A percentile compares a stretch with the other conserved stretches of the same genome.
These are phyloP conservation scores for Typhlomys cinereus DNA, from an alignment of 2,113 vertebrate genomes.

Conservation along the genomic window DNA sequence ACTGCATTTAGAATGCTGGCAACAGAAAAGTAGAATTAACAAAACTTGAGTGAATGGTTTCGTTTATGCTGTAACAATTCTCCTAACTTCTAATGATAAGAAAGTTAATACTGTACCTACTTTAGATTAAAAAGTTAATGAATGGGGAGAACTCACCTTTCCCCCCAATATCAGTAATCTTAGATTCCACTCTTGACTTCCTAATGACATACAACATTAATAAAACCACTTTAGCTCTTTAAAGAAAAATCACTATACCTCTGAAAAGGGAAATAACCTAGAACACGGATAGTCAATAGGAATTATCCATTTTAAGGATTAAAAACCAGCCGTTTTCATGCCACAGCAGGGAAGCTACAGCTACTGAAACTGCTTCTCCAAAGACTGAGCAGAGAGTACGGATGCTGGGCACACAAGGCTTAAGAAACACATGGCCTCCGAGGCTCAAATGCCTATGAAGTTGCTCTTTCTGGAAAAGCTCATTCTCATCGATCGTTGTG, in stretches of 20 bases:
- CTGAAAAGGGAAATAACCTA: neutral
- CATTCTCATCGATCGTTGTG: no score
- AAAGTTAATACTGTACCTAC: neutral
- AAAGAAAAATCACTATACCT: neutral
- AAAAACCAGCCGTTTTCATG: no score
- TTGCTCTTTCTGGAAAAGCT: neutral
- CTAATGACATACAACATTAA: neutral
- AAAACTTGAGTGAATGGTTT: neutral
- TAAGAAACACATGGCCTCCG: neutral
- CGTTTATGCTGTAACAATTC: neutral
- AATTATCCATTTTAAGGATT: neutral
- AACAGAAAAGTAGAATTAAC: neutral
- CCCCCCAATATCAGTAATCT: neutral
- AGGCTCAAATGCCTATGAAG: neutral
- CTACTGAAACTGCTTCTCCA: neutral
- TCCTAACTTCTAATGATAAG: neutral
- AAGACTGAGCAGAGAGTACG: neutral
- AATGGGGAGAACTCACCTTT: neutral
- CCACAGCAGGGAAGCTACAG: neutral
- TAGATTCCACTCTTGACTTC: neutral
- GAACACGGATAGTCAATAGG: fast-evolving
- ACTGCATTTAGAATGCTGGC: neutral
- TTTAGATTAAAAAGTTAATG: neutral
- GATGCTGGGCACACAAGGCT: neutral
- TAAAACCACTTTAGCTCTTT: neutral